Conservation (phyloP, 2,888 invertebrate species). For the Ypsolopha scabrella region DNA sequence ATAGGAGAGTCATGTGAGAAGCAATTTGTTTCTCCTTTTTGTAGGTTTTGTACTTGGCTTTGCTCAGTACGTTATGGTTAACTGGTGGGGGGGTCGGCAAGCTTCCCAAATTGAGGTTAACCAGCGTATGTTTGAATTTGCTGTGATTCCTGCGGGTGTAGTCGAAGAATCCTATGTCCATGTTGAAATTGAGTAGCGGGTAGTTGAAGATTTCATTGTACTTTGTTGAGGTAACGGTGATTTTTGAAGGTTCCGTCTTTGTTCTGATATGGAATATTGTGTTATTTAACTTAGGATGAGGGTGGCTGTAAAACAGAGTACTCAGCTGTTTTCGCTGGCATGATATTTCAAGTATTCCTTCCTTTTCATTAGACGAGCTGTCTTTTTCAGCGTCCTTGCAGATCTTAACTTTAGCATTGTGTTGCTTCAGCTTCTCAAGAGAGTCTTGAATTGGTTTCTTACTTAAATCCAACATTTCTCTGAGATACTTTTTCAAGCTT, state of each 20-base stretch:
- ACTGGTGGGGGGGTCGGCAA: not conserved
- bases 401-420: not conserved
- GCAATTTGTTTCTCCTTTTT: too few relatives aligned
- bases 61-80: not conserved
- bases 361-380: conserved; percentile 4
- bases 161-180: not conserved
- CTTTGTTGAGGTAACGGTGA: not conserved
- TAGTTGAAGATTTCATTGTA: not conserved
- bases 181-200: not conserved
- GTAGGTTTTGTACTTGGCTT: not conserved
- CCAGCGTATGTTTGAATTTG: not conserved
- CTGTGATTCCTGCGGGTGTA: not conserved
- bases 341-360: not conserved
- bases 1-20: not conserved
- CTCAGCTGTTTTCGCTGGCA: conserved; percentile 26
- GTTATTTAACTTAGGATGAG: conserved; percentile 18
- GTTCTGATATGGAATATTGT: conserved; percentile 30
- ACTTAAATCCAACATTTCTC: conserved; percentile 22
- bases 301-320: conserved; percentile 25
- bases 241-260: not conserved
- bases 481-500: conserved; percentile 33
- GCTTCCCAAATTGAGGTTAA: not conserved
- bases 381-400: not conserved
- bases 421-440: conserved; percentile 10
- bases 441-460: conserved; percentile 21